phyloP scores from a whole-genome alignment of 1,140 invertebrate genomes.

The Panagrolaimus sp. region DNA sequence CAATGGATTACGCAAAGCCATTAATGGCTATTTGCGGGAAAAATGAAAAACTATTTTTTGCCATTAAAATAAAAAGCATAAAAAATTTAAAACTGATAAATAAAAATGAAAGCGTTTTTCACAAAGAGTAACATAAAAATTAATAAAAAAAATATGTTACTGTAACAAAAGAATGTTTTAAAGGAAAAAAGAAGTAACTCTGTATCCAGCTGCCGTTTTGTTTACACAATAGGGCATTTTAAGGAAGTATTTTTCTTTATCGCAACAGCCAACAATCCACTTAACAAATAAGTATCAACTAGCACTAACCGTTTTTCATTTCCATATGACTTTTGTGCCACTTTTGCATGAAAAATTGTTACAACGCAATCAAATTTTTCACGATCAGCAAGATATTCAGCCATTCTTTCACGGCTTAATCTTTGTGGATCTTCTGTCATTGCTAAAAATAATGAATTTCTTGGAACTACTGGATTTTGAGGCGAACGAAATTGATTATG shows the following conservation, averaged over 20 bases:
- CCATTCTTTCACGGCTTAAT: conserved; percentile 40
- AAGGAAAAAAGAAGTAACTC: no score
- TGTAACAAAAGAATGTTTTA: no score
- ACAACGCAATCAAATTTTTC: conserved; percentile 60
- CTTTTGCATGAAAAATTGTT: conserved; percentile 93
- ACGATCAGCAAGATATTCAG: conserved; percentile 45
- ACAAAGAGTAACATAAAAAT: no score
- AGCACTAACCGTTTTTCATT: conserved; percentile 79
- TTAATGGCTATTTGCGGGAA: no score
- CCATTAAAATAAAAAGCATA: no score
- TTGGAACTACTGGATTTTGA: not conserved
- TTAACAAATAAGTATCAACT: conserved; percentile 15
- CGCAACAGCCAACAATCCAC: not conserved
- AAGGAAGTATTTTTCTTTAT: not conserved
- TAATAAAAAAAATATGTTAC: no score
- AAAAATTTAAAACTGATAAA: no score
- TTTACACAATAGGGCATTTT: not conserved
- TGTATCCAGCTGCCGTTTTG: no score
- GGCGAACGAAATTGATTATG: not conserved
- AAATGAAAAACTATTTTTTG: no score
- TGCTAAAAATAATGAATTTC: conserved; percentile 10
- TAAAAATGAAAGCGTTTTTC: no score
- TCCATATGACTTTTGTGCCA: conserved; percentile 97
- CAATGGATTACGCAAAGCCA: no score
- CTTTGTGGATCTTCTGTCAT: conserved; percentile 4